phyloP scores from a whole-genome alignment of 2,113 vertebrate genomes.

The Oxyruncus cristatus region DNA sequence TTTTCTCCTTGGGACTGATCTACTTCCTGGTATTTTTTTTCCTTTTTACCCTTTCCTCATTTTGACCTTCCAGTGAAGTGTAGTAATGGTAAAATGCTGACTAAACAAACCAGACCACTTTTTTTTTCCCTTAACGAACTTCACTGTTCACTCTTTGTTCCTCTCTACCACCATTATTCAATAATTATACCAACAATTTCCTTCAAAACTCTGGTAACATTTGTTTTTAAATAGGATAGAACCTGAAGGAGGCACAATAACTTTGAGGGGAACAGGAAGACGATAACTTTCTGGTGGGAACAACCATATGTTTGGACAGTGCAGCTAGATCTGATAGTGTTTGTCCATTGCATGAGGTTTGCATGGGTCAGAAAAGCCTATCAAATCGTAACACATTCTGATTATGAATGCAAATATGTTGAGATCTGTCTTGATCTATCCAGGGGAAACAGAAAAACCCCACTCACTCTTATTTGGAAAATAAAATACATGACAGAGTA shows the following conservation, averaged over 20 bases:
- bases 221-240: not conserved
- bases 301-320: not conserved
- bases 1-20: not conserved
- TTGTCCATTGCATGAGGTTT: not conserved
- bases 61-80: not conserved
- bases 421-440: not conserved
- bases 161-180: not conserved
- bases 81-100: not conserved
- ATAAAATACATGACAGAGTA: not conserved
- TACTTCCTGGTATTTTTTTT: not conserved
- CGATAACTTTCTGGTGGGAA: not conserved
- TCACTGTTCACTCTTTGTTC: not conserved
- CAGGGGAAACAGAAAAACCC: not conserved
- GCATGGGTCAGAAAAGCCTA: not conserved
- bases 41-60: not conserved
- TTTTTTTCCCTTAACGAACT: not conserved
- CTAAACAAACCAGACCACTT: not conserved
- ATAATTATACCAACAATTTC: not conserved
- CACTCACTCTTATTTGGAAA: not conserved
- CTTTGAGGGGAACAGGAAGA: not conserved
- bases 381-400: not conserved
- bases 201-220: not conserved
- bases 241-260: not conserved
- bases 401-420: not conserved
- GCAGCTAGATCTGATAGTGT: not conserved